Base-by-base conservation (phyloP, 2,113 vertebrate species). In the Tamias sibiricus region DNA sequence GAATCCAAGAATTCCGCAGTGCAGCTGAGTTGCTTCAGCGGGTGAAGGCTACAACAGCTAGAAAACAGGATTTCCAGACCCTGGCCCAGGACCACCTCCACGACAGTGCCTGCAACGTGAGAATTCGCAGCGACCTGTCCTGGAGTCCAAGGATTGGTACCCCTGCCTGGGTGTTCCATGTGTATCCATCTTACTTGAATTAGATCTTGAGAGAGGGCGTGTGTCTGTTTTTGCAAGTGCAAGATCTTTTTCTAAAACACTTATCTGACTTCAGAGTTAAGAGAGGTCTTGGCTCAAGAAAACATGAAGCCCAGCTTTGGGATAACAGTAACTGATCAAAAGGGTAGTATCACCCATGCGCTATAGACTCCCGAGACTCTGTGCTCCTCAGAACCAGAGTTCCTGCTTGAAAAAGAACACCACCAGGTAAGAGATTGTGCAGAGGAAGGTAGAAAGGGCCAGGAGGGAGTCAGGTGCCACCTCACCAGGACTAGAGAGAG, bases 241-340 rank as follows among this genome's bases (percentile, higher is more conserved):
- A 66, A 72, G 62, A 62, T 49, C 2, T 68, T 95, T 87, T 94
- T 42, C 68, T 87, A 59, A 86, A 83, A 75, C 5, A 7, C 16
- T 19, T 26, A 68, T 11, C 26, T 52, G 37, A 54, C 26, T 24
- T 93, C 66, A 64, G 64, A 24, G 20, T 64, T 54, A 77, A 77
- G 24, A 75, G 35, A 64, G 44, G 30, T 30, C 47, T 86, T 81
- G 69, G 86, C 44, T 88, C n/a, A 44, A 64, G 59, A 54, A 87
- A 22, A n/a, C 62, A 35, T 0, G 24, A 57, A 44, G 24, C 14
- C 26, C 0, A 52, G 11, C 17, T 81, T 49, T 26, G 6, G 82
- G 19, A 75, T 30, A 59, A 12, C 0, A 71, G 75, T 7, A 14
- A 30, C 2, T 26, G 52, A 47, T 3, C 12, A 87, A 91, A 91